Evolutionary conservation across 2,113 vertebrate genomes (phyloP).

Genomic region (Smithornis capensis): DNA sequence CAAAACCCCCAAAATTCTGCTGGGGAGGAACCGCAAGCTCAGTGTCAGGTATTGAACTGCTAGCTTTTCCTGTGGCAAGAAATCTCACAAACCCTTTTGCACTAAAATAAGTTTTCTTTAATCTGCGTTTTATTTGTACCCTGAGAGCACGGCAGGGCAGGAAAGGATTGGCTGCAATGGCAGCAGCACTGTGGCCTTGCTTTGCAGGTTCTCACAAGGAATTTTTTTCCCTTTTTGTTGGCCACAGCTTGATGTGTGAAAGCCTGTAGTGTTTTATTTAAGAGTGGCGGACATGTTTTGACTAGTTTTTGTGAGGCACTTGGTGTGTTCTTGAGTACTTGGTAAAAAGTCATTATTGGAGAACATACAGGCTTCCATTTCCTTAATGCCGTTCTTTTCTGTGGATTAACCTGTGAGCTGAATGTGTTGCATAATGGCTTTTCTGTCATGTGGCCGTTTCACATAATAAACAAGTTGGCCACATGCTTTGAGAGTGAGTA

Average conservation of each 20-base stretch:
- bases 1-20: neutral
- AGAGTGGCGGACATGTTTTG: constrained; percentile 1
- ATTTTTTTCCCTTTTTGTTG: neutral
- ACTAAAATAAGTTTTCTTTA: neutral
- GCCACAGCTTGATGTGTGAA: neutral
- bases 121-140: neutral
- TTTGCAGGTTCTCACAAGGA: neutral
- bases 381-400: neutral
- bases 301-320: constrained; percentile 21
- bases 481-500: neutral
- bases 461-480: neutral
- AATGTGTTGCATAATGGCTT: neutral
- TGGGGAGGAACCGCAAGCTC: neutral
- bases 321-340: neutral
- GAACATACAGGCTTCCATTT: neutral
- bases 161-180: neutral
- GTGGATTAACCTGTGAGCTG: neutral
- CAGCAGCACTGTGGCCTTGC: neutral
- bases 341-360: neutral
- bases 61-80: neutral
- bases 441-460: neutral
- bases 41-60: neutral
- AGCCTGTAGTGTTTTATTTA: neutral
- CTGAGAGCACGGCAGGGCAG: neutral
- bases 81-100: neutral